Conservation (phyloP, 2,797 vertebrate species). For the Gallinago solitaria region DNA sequence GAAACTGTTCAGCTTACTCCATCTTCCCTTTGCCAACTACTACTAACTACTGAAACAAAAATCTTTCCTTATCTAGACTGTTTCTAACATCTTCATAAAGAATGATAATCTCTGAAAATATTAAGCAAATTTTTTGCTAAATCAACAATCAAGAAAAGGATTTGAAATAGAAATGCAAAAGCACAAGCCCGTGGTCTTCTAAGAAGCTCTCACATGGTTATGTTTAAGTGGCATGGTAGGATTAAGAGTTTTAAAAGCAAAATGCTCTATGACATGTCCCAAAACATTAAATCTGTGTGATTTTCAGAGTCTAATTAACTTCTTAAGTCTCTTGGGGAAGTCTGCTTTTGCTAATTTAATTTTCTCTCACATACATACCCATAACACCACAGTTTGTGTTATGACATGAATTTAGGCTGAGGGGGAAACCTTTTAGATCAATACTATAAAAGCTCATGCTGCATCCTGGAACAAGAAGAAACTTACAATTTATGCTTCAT, state of each 20-base stretch:
- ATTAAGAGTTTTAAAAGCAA: not conserved
- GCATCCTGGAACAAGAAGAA: not conserved
- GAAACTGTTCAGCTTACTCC: not conserved
- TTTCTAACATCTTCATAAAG: not conserved
- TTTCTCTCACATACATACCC: not conserved
- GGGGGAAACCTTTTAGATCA: not conserved
- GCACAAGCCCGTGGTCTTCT: not conserved
- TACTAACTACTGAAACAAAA: not conserved
- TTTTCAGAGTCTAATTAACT: not conserved
- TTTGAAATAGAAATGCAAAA: not conserved
- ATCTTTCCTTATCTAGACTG: not conserved
- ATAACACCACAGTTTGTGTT: too few relatives aligned
- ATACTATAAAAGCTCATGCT: not conserved
- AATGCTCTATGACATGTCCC: not conserved
- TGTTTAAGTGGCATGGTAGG: not conserved
- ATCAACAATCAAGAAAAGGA: not conserved
- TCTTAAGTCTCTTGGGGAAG: not conserved
- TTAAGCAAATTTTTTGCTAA: not conserved
- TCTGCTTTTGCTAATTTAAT: not conserved
- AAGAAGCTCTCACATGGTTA: not conserved
- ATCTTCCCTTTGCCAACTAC: not conserved
- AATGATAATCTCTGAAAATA: not conserved
- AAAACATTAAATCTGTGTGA: not conserved
- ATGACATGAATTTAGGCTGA: not conserved
- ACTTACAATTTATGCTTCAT: fast-evolving